Conservation (phyloP, 1,140 invertebrate species). For the Lasioglossum baleicum region DNA sequence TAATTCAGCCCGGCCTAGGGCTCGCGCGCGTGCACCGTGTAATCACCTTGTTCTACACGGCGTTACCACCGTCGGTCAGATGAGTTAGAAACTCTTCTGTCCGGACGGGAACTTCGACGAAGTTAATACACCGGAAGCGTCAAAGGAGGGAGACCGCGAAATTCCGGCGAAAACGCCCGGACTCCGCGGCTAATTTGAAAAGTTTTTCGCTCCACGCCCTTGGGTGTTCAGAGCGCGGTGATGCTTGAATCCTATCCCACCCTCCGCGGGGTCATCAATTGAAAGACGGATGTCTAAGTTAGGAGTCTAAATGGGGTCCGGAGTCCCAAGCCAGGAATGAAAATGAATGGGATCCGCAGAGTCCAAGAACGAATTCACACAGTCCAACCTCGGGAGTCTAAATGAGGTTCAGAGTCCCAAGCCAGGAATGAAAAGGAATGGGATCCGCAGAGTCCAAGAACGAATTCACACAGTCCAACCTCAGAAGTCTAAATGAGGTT, state of each 20-base stretch:
- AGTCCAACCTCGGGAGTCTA: too few species aligned
- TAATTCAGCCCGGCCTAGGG: constrained; percentile 32
- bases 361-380: too few species aligned
- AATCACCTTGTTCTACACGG: constrained; percentile 49
- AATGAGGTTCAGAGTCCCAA: too few species aligned
- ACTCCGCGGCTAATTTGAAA: constrained; percentile 9
- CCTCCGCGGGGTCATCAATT: too few species aligned
- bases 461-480: too few species aligned
- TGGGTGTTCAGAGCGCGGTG: neutral
- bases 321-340: too few species aligned
- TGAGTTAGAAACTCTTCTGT: neutral
- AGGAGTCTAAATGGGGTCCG: too few species aligned
- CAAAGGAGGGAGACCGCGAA: neutral
- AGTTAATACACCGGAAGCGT: constrained; percentile 28
- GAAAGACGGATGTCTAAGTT: too few species aligned
- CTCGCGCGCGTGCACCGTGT: constrained; percentile 16
- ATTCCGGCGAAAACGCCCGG: neutral
- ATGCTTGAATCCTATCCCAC: neutral
- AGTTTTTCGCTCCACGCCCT: constrained; percentile 4
- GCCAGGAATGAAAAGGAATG: too few species aligned
- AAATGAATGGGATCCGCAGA: too few species aligned
- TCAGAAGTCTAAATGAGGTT: too few species aligned
- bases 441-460: too few species aligned
- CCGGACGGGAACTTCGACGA: constrained; percentile 15
- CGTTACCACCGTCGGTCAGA: constrained; percentile 29